Evolutionary conservation across 2,113 vertebrate genomes (phyloP).

Genomic region (Tetrao urogallus): DNA sequence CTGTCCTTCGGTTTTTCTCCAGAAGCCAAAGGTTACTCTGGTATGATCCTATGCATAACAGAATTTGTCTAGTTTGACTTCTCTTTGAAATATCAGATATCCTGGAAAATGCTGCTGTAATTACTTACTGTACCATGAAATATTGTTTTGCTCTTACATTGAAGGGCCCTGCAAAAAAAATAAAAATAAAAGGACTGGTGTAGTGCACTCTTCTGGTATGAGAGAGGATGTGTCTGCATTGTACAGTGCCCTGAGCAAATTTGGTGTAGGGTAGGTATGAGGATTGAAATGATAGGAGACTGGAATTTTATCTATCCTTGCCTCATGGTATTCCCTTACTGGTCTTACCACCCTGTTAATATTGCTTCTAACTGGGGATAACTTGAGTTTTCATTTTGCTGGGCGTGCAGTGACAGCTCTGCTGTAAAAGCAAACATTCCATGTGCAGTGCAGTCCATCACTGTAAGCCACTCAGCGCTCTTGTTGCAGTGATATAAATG

Average conservation of each 20-base stretch:
- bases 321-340: background rate
- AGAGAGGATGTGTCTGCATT: background rate
- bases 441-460: slow-evolving; percentile 55
- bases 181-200: background rate
- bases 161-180: background rate
- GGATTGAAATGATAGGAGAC: background rate
- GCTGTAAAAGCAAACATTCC: slow-evolving; percentile 73
- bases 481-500: slow-evolving; percentile 75
- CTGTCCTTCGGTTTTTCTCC: background rate
- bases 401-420: slow-evolving; percentile 39
- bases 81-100: background rate
- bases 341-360: background rate
- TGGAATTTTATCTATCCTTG: background rate
- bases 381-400: slow-evolving; percentile 53
- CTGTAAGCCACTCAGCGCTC: slow-evolving; percentile 52
- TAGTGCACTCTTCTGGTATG: fast-evolving
- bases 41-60: background rate
- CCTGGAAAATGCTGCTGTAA: background rate
- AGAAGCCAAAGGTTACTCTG: background rate
- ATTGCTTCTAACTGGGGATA: slow-evolving; percentile 12
- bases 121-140: background rate
- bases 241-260: background rate
- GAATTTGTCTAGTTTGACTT: background rate
- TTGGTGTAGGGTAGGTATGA: background rate
- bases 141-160: fast-evolving